Percentiles rank a stretch among this genome's conserved stretches.
Evolutionary conservation across 2,888 invertebrate species (phyloP).

Genomic region (Dryocosmus kuriphilus): DNA sequence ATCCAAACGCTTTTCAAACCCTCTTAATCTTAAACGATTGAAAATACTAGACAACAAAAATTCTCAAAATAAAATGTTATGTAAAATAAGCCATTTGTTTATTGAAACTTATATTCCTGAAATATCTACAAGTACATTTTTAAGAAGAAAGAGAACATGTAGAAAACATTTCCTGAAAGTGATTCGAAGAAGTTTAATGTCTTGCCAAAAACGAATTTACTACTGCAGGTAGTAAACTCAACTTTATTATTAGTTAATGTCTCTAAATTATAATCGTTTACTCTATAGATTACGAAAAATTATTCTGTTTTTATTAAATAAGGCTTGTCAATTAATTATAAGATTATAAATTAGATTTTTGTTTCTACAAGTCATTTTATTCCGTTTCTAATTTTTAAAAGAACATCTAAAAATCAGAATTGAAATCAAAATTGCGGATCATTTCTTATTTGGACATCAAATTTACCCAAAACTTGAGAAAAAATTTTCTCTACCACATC

Average conservation of each 20-base stretch:
- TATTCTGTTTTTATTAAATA: too few species aligned
- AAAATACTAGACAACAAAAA: background rate
- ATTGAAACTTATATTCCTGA: background rate
- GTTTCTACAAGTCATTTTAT: background rate
- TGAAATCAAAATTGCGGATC: too few species aligned
- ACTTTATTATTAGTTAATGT: background rate
- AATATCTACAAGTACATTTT: background rate
- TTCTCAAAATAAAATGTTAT: background rate
- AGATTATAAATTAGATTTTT: background rate
- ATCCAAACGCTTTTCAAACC: background rate
- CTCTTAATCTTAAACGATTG: background rate
- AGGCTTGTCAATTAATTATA: too few species aligned
- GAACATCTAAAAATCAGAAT: too few species aligned
- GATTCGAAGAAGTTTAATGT: background rate
- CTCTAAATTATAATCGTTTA: background rate
- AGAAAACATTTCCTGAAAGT: background rate
- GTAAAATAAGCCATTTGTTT: too few species aligned
- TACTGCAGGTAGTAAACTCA: background rate
- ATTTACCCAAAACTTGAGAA: background rate
- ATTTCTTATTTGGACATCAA: too few species aligned
- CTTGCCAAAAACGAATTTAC: conserved; percentile 4
- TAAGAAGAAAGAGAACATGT: background rate
- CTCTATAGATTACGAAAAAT: too few species aligned
- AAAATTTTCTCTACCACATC: background rate
- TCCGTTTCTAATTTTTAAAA: background rate